Conservation (phyloP, 2,888 invertebrate genomes). For the Barypeithes pellucidus region DNA sequence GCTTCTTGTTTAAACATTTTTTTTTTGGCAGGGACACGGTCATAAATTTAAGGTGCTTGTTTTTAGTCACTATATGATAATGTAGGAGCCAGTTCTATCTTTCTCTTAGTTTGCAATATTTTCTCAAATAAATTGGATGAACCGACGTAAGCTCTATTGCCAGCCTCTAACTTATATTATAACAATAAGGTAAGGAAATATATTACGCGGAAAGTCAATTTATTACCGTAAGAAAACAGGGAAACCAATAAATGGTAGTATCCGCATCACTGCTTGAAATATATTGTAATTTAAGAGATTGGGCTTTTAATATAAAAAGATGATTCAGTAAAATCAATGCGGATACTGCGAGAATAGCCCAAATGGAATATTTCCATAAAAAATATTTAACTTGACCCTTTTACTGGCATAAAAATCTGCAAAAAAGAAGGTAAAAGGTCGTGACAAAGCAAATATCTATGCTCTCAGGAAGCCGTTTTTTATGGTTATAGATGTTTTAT, state of each 20-base stretch:
- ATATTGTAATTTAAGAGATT: neutral
- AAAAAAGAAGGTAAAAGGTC: neutral
- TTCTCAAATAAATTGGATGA: too few species aligned
- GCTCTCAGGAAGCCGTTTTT: too few species aligned
- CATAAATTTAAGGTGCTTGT: too few species aligned
- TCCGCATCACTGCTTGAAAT: conserved; percentile 2
- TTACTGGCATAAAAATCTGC: neutral
- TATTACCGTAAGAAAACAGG: conserved; percentile 4
- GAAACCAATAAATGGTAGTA: neutral
- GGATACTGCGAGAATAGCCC: neutral
- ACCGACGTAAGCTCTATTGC: neutral
- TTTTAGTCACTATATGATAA: too few species aligned
- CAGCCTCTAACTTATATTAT: neutral
- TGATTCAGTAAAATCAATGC: conserved; percentile 1
- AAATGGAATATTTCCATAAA: conserved; percentile 4
- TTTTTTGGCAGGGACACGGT: too few species aligned
- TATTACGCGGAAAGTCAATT: conserved; percentile 2
- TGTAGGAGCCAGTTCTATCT: too few species aligned
- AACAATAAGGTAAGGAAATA: neutral
- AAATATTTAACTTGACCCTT: conserved; percentile 2
- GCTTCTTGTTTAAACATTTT: too few species aligned
- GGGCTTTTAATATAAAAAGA: conserved; percentile 7
- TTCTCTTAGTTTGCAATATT: too few species aligned
- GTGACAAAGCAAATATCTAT: too few species aligned
- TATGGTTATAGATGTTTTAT: neutral